Conservation (phyloP, 2,888 invertebrate genomes). For the Lysandra bellargus region DNA sequence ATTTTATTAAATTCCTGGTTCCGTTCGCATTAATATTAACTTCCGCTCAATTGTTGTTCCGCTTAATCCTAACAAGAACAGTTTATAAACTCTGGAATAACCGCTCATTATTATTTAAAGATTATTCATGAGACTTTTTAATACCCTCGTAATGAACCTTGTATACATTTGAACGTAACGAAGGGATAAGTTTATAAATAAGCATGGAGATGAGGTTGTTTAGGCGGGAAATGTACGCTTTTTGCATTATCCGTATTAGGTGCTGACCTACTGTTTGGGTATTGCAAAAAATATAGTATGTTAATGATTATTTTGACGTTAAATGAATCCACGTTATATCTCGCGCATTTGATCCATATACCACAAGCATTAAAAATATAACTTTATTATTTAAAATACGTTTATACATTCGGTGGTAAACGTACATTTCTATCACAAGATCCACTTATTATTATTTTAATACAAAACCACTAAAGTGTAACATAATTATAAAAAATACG, state of each 20-base stretch:
- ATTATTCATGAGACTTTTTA: constrained; percentile 12
- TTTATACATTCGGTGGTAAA: background rate
- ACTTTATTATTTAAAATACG: too few species aligned
- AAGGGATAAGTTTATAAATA: background rate
- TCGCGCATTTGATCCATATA: too few species aligned
- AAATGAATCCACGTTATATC: too few species aligned
- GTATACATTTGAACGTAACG: background rate
- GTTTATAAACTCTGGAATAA: constrained; percentile 14
- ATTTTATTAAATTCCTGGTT: background rate
- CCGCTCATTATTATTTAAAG: constrained; percentile 12
- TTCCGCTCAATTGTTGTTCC: constrained; percentile 14
- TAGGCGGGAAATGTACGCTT: background rate
- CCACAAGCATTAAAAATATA: too few species aligned
- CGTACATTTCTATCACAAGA: background rate
- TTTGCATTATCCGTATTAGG: background rate
- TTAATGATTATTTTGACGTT: too few species aligned
- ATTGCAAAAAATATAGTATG: too few species aligned
- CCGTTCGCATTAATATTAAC: constrained; percentile 3
- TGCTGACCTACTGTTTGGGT: too few species aligned
- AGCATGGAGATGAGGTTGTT: background rate
- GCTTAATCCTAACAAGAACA: constrained; percentile 21
- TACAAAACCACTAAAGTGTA: too few species aligned
- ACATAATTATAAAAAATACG: too few species aligned
- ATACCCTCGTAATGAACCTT: background rate
- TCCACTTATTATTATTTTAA: too few species aligned